These are phyloP conservation scores for Montipora cactus DNA, from an alignment of 64 coral and sea anemone genomes.

Conservation along the genomic window DNA sequence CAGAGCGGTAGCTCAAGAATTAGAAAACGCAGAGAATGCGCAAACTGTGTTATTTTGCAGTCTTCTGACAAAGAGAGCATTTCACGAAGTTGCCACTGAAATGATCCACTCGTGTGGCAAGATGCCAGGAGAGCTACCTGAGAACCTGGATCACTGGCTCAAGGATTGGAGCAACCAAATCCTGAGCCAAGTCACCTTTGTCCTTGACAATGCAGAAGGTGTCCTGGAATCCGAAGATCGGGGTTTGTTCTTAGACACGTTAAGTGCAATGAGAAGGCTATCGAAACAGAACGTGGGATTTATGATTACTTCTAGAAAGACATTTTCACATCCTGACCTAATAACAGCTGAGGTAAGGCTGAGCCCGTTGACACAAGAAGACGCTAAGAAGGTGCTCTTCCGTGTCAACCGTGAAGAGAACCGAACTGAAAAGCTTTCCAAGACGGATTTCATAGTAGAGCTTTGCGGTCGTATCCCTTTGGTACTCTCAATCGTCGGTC, in stretches of 20 bases:
- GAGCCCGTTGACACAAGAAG: not conserved
- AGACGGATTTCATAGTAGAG: conserved; percentile 26
- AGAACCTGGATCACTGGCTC: conserved; percentile 28
- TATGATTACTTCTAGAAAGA: not conserved
- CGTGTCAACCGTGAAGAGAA: not conserved
- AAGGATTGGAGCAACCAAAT: conserved; percentile 37
- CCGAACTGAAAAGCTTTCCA: not conserved
- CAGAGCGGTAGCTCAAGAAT: conserved; percentile 6
- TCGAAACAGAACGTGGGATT: conserved; percentile 27
- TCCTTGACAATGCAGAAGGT: conserved; percentile 51
- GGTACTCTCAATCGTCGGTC: conserved; percentile 58
- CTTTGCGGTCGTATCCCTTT: conserved; percentile 64
- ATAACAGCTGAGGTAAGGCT: not conserved
- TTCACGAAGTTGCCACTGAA: conserved; percentile 35
- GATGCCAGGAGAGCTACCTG: not conserved
- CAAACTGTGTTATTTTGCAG: conserved; percentile 36
- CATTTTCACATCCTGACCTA: not conserved
- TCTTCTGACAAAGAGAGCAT: conserved; percentile 15
- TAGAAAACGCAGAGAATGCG: not conserved
- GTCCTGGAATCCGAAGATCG: not conserved
- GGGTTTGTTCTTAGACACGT: conserved; percentile 19
- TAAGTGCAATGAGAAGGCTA: not conserved
- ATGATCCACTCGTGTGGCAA: not conserved
- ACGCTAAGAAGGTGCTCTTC: not conserved
- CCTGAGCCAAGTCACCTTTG: conserved; percentile 8